phyloP scores from a whole-genome alignment of 2,113 vertebrate genomes.

The Macrotus californicus region DNA sequence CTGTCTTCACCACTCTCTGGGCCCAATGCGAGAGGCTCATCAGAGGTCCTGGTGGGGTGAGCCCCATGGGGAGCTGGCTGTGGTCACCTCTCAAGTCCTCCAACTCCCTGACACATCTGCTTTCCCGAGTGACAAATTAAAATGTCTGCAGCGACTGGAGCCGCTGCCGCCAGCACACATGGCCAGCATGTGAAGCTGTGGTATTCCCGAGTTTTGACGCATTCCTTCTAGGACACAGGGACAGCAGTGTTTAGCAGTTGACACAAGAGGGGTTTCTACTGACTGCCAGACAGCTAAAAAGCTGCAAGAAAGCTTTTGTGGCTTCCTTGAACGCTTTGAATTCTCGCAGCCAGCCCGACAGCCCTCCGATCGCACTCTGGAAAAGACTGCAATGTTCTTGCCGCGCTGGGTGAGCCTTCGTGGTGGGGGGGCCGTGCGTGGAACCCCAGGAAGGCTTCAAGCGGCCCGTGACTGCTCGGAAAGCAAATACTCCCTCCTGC shows the following conservation, averaged over 20 bases:
- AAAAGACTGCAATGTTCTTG: conserved; percentile 7
- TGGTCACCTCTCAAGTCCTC: conserved; percentile 60
- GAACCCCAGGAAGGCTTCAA: conserved; percentile 12
- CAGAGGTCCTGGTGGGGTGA: neutral
- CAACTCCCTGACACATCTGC: conserved; percentile 69
- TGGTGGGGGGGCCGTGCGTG: neutral
- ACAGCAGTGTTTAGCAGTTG: conserved; percentile 61
- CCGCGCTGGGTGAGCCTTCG: conserved; percentile 24
- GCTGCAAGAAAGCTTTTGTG: conserved; percentile 67
- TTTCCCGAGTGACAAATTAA: conserved; percentile 71
- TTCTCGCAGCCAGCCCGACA: conserved; percentile 61
- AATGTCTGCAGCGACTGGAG: conserved; percentile 57
- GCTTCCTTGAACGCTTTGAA: conserved; percentile 66
- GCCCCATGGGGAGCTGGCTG: conserved; percentile 44
- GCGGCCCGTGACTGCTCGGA: neutral
- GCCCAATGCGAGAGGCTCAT: neutral
- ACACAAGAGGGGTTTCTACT: conserved; percentile 66
- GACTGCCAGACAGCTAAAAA: conserved; percentile 67
- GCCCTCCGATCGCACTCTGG: conserved; percentile 41
- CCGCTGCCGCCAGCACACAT: conserved; percentile 63
- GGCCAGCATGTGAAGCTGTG: conserved; percentile 65
- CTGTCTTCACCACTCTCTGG: neutral
- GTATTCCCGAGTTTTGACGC: conserved; percentile 45
- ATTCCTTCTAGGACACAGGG: conserved; percentile 60
- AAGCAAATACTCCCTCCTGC: neutral